Evolutionary conservation across 2,113 vertebrate species (phyloP).

Genomic region (Eptesicus fuscus): DNA sequence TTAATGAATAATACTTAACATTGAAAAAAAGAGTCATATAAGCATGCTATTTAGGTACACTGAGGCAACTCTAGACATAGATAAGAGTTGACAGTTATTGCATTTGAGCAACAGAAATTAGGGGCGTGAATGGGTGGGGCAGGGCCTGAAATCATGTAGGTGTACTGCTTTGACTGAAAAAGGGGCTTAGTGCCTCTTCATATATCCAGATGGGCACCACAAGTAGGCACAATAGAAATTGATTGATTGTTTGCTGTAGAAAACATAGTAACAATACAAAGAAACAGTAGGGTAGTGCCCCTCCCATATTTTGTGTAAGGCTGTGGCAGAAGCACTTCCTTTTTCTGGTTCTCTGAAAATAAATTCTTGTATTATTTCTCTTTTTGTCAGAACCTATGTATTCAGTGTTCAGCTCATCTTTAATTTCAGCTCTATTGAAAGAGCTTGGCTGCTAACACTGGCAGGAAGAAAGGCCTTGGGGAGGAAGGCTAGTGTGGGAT

Average conservation of each 20-base stretch:
- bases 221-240: fast-evolving
- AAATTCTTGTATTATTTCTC: neutral
- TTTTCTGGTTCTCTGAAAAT: conserved; percentile 4
- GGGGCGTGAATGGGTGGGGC: fast-evolving
- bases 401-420: neutral
- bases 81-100: neutral
- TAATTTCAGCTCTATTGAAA: neutral
- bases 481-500: neutral
- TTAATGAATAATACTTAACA: neutral
- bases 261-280: neutral
- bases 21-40: neutral
- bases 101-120: neutral
- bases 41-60: neutral
- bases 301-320: neutral
- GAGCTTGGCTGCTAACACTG: neutral
- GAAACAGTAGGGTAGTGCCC: too few relatives aligned
- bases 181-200: neutral
- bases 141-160: neutral
- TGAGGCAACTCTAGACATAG: neutral
- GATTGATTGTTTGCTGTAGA: neutral
- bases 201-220: neutral
- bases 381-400: neutral
- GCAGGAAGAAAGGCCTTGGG: neutral
- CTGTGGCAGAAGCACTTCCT: neutral
- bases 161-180: neutral